phyloP scores from a whole-genome alignment of 2,888 invertebrate species.

The Eustalomyia histrio region DNA sequence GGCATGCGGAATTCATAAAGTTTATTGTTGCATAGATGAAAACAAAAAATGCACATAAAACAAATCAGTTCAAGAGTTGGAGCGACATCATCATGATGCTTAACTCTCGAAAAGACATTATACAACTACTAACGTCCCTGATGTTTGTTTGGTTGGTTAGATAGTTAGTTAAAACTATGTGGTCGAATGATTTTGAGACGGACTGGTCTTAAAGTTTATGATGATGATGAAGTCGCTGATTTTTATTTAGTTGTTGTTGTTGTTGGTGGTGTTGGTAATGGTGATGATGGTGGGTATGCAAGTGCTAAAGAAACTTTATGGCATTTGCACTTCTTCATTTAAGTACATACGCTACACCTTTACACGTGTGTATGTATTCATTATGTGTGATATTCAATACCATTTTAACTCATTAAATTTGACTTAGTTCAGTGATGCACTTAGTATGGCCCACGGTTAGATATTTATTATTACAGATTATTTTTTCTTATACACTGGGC shows the following conservation, averaged over 20 bases:
- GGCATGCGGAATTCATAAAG: not conserved
- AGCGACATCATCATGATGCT: slow-evolving; percentile 39
- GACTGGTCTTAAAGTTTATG: slow-evolving; percentile 29
- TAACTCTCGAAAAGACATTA: not conserved
- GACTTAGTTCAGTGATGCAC: not conserved
- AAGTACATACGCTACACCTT: slow-evolving; percentile 18
- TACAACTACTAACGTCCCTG: slow-evolving; percentile 19
- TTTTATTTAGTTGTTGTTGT: not conserved
- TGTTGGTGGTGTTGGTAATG: not conserved
- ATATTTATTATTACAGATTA: too few relatives aligned
- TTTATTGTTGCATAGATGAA: slow-evolving; percentile 1
- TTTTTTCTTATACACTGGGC: too few relatives aligned
- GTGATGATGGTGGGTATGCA: slow-evolving; percentile 12
- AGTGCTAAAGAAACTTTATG: slow-evolving; percentile 49
- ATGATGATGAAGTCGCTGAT: slow-evolving; percentile 28
- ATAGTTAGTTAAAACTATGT: slow-evolving; percentile 52
- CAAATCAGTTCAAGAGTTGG: slow-evolving; percentile 28
- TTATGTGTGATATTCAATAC: slow-evolving; percentile 9
- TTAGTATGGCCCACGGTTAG: not conserved
- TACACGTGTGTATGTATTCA: not conserved
- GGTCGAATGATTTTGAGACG: slow-evolving; percentile 56
- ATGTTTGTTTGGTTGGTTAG: slow-evolving; percentile 42
- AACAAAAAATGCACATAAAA: slow-evolving; percentile 21
- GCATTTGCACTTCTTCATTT: slow-evolving; percentile 46
- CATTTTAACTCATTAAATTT: slow-evolving; percentile 12